phyloP scores from a whole-genome alignment of 2,797 vertebrate genomes.

The Cyprinodon diabolis region DNA sequence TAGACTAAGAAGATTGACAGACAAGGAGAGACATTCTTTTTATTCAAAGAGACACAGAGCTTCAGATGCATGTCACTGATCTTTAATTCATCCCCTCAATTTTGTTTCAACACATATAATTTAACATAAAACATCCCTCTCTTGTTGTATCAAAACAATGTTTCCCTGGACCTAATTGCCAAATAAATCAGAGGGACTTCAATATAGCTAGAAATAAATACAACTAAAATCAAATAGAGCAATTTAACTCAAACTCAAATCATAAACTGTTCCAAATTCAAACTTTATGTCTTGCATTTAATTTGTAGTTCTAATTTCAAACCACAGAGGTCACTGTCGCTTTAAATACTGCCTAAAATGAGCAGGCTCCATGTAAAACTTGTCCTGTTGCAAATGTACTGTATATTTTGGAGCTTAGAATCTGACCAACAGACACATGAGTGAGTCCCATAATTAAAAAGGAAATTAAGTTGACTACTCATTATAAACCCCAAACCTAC shows the following conservation, averaged over 20 bases:
- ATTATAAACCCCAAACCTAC: slow-evolving; percentile 47
- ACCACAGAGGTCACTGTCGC: slow-evolving; percentile 87
- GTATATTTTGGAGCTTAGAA: slow-evolving; percentile 31
- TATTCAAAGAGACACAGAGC: slow-evolving; percentile 10
- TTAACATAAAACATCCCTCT: background rate
- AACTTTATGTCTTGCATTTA: slow-evolving; percentile 6
- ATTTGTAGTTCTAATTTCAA: slow-evolving; percentile 65
- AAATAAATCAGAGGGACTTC: too few relatives aligned
- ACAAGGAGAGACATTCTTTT: slow-evolving; percentile 49
- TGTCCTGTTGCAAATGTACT: slow-evolving; percentile 11
- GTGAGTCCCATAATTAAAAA: slow-evolving; percentile 29
- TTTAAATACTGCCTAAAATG: slow-evolving; percentile 66
- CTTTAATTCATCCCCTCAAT: background rate
- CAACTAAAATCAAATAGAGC: background rate
- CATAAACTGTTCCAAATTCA: background rate
- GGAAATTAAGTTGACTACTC: slow-evolving; percentile 12
- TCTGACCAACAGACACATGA: slow-evolving; percentile 18
- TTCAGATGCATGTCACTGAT: background rate
- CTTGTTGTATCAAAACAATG: background rate
- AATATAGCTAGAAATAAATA: background rate
- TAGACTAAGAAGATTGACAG: slow-evolving; percentile 47
- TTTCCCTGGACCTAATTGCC: background rate
- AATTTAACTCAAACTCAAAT: background rate
- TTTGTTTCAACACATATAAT: background rate
- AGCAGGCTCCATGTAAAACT: slow-evolving; percentile 11